Evolutionary conservation across 2,113 vertebrate species (phyloP), one percentile per base, ranked within the genome.

Genomic region (Meleagris gallopavo): DNA sequence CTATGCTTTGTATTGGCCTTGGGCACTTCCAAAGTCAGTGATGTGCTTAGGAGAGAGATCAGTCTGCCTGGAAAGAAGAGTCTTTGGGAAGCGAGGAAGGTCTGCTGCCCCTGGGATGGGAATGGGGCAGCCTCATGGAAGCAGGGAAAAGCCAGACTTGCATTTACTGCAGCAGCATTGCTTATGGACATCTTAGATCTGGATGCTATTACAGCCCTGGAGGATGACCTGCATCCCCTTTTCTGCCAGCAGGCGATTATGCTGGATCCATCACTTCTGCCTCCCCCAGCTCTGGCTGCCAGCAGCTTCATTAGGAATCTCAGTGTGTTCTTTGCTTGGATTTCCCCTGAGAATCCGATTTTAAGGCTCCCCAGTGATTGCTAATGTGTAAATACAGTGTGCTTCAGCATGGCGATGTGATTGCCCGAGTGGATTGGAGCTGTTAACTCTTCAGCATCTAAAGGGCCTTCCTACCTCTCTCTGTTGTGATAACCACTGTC

Each of bases 331-430:
- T 93, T 94, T 93, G 94, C 62, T 75, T 95, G 95, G 89, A 93
- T 96, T 97, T 93, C 87, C 93, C 87, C 89, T 3, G 73, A 83
- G 92, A 95, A 95, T 96, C 80, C 3, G 15, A 91, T 96, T 95
- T 84, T 79, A 92, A 74, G 86, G 84, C 77, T 96, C 83, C 87
- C 80, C 34, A 69, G 87, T 55, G 85, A 93, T 62, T 94, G 77
- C 54, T 48, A 65, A 85, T 78, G 88, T 96, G 89, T 97, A 96
- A 96, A 97, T 95, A 96, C 90, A 34, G 43, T 38, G 91, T 93
- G 71, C 65, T 93, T 95, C 86, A 75, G 80, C 76, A 72, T 75
- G 86, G 88, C 81, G 79, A 19, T 71, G 72, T 83, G 88, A 90
- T 54, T 90, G 77, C 78, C 84, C 12, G 4, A 40, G 65, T 82